phyloP scores from a whole-genome alignment of 1,140 invertebrate genomes.

The Apocrypta bakeri region DNA sequence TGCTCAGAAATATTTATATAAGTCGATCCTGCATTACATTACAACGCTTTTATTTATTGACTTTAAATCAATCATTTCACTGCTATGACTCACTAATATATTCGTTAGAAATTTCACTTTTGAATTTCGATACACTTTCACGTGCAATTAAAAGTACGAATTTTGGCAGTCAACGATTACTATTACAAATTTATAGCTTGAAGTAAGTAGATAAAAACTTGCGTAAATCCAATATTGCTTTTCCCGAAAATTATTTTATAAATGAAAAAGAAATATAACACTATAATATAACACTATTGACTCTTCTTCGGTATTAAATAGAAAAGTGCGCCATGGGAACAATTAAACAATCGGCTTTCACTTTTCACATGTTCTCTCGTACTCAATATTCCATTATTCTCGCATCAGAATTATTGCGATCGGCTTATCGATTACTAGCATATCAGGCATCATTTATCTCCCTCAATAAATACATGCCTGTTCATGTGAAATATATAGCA shows the following conservation, averaged over 20 bases:
- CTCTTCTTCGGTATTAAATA: no score
- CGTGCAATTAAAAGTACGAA: no score
- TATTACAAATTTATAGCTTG: no score
- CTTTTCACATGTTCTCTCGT: neutral
- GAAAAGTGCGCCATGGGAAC: no score
- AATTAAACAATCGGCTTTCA: neutral
- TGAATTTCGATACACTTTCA: no score
- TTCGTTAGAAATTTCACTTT: no score
- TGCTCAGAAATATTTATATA: neutral
- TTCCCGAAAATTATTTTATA: no score
- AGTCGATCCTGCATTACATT: neutral
- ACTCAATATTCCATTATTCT: neutral
- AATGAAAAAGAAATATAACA: no score
- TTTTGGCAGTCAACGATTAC: no score
- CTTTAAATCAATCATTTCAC: neutral
- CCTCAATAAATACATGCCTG: constrained; percentile 30
- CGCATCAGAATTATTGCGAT: constrained; percentile 10
- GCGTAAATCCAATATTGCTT: no score
- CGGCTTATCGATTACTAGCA: constrained; percentile 17
- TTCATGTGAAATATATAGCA: neutral
- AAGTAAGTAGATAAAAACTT: no score
- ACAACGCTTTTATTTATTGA: neutral
- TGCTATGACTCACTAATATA: neutral
- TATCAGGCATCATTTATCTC: constrained; percentile 15
- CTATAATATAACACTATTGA: no score